A percentile compares a stretch with the other conserved stretches of the same genome.
Evolutionary conservation across 2,888 invertebrate species (phyloP).

Genomic region (Chloromyia formosa): DNA sequence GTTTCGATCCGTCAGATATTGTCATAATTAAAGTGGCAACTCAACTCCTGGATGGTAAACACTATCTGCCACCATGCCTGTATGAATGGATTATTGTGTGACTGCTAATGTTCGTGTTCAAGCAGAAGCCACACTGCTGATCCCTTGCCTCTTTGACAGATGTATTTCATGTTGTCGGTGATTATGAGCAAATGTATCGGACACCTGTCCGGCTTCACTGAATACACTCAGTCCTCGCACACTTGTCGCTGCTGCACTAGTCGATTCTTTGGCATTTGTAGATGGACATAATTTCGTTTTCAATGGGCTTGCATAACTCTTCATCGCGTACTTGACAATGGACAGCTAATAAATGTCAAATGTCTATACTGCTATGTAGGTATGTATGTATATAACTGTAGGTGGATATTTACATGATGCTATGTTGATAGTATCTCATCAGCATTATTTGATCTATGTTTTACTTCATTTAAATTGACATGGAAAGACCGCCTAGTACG

Average conservation of each 20-base stretch:
- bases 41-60: too few relatives aligned
- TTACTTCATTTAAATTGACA: background rate
- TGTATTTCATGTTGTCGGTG: constrained; percentile 44
- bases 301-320: constrained; percentile 7
- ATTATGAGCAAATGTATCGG: constrained; percentile 42
- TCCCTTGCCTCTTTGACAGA: constrained; percentile 37
- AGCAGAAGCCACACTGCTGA: constrained; percentile 38
- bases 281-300: constrained; percentile 31
- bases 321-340: constrained; percentile 17
- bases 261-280: background rate
- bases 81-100: constrained; percentile 29
- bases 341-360: constrained; percentile 29
- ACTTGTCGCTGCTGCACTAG: background rate
- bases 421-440: background rate
- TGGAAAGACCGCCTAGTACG: too few relatives aligned
- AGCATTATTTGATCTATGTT: background rate
- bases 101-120: constrained; percentile 29
- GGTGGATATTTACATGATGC: too few relatives aligned
- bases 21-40: too few relatives aligned
- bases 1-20: too few relatives aligned
- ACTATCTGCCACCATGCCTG: too few relatives aligned
- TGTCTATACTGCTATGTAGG: background rate
- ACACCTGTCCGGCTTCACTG: constrained; percentile 42
- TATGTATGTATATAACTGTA: too few relatives aligned
- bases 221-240: constrained; percentile 8